Conservation (phyloP, 2,888 invertebrate species). For the Drosophila tanythrix region DNA sequence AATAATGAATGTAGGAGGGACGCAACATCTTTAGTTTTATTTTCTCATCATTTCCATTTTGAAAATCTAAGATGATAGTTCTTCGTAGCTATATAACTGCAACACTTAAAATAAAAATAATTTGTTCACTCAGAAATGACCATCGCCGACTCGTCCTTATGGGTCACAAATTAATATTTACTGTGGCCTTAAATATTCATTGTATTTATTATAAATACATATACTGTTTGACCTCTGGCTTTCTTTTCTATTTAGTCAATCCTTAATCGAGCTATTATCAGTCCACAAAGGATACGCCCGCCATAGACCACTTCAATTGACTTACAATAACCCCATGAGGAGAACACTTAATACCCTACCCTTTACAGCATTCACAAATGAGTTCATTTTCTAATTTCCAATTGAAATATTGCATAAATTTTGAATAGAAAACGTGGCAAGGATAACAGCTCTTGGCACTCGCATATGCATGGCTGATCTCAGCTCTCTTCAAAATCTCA, state of each 20-base stretch:
- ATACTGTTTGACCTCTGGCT: background rate
- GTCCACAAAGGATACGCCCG: slow-evolving; percentile 30
- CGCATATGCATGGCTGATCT: slow-evolving; percentile 35
- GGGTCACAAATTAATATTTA: background rate
- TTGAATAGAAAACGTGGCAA: slow-evolving; percentile 68
- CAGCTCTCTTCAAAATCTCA: slow-evolving; percentile 40
- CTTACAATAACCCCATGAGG: slow-evolving; percentile 29
- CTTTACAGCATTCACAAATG: slow-evolving; percentile 61
- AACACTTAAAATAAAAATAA: background rate
- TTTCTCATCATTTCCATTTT: no score
- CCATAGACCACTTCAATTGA: slow-evolving; percentile 32
- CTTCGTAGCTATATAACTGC: background rate
- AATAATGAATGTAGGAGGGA: slow-evolving; percentile 3
- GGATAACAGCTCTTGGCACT: slow-evolving; percentile 20
- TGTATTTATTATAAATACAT: background rate
- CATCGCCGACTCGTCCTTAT: background rate
- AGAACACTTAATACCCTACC: slow-evolving; percentile 43
- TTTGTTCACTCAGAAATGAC: no score
- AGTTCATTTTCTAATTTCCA: slow-evolving; percentile 72
- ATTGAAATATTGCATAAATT: slow-evolving; percentile 68
- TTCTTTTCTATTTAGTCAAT: background rate
- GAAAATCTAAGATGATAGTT: background rate
- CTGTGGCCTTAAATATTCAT: background rate
- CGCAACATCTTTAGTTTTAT: background rate
- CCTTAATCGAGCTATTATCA: slow-evolving; percentile 32